These are phyloP conservation scores for Brachionus koreanus DNA, from an alignment of 1,140 invertebrate species.

Conservation along the genomic window DNA sequence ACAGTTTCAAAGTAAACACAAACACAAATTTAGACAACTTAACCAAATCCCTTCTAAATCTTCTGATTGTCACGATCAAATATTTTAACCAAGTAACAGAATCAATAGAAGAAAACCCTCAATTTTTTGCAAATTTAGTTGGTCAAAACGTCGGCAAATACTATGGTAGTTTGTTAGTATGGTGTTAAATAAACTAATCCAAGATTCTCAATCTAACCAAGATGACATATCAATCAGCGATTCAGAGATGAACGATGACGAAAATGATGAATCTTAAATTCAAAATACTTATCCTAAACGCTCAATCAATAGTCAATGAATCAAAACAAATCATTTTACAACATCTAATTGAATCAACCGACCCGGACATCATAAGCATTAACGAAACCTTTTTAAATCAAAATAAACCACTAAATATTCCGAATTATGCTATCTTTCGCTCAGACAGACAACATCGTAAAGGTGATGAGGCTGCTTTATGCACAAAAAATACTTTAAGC, in stretches of 20 bases:
- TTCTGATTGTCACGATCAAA: not conserved
- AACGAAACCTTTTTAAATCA: not conserved
- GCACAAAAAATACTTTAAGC: not conserved
- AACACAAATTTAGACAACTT: slow-evolving; percentile 12
- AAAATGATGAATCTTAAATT: not conserved
- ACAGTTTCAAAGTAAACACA: no score
- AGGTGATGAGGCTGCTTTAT: not conserved
- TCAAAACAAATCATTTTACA: not conserved
- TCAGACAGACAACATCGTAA: not conserved
- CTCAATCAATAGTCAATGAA: slow-evolving; percentile 4
- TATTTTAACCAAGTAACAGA: not conserved
- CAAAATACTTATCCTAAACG: slow-evolving; percentile 5
- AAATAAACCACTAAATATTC: not conserved
- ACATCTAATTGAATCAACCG: not conserved
- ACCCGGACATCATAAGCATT: not conserved
- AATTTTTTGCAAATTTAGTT: not conserved
- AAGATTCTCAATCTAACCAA: no score
- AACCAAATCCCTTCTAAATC: not conserved
- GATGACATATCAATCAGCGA: no score
- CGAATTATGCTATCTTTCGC: not conserved
- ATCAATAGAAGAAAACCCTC: not conserved
- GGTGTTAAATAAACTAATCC: not conserved
- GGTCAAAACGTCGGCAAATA: not conserved
- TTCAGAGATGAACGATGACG: no score
- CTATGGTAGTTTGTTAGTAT: no score